Conservation (phyloP, 2,113 vertebrate species). For the Bettongia penicillata region DNA sequence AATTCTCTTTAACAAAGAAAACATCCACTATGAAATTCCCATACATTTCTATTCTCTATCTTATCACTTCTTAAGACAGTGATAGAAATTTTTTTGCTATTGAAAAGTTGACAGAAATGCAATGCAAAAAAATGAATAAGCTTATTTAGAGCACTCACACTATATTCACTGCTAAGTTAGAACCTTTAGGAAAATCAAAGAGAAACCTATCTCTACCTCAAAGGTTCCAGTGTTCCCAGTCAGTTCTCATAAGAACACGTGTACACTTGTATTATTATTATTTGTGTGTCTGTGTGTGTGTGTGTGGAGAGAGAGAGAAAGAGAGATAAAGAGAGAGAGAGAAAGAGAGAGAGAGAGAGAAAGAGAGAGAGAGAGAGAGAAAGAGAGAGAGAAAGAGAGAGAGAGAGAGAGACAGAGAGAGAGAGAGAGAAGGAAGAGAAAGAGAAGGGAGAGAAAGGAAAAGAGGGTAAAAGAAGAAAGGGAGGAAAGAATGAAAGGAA, state of each 20-base stretch:
- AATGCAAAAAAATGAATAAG: neutral
- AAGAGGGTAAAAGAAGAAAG: neutral
- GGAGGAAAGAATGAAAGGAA: neutral
- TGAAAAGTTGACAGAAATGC: neutral
- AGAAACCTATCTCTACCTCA: neutral
- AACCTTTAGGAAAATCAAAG: neutral
- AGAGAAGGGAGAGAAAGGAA: neutral
- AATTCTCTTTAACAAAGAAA: neutral
- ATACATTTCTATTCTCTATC: neutral
- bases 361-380: too few relatives aligned
- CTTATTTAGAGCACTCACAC: neutral
- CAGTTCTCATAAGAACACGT: neutral
- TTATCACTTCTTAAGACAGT: neutral
- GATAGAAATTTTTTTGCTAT: neutral
- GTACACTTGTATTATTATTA: neutral
- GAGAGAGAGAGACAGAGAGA: rapidly evolving
- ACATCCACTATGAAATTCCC: neutral
- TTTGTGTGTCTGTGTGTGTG: neutral
- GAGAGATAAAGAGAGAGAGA: neutral
- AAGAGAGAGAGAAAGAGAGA: rapidly evolving
- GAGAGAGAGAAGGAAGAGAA: too few relatives aligned
- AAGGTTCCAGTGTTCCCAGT: neutral
- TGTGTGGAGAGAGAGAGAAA: too few relatives aligned
- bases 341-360: neutral
- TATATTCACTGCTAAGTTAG: neutral